Evolutionary conservation across 2,888 invertebrate genomes (phyloP), one percentile per base, ranked within the genome.

Genomic region (Lasius fuliginosus): DNA sequence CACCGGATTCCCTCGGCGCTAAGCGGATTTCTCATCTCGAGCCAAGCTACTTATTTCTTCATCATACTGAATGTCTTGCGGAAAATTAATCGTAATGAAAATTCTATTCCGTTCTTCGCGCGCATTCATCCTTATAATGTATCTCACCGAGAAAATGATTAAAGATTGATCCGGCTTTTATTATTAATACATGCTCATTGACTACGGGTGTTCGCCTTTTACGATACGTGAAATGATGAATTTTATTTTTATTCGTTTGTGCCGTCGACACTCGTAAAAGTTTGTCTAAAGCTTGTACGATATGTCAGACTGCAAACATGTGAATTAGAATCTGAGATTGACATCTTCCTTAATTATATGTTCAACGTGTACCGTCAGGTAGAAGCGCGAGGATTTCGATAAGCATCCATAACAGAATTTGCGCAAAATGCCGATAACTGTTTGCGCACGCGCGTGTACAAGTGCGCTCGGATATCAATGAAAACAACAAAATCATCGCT

Each of bases 401-500:
- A 69, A 79, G 76, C 65, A 82, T 76, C 64, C 76, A 58, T 67
- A 82, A 85, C 79, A 81, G 68, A 87, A 88, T 82, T 85, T 87
- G 46, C 68, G 67, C 49, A 69, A 89, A 83, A 89, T 83, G 68
- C 73, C 46, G 60, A 62, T 49, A 60, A 62, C 49, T 49, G 46
- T 73, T 75, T n/a, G 53, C 8, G 53, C 71, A 62, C 46, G 53
- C 82, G 75, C 33, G 79, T 68, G 18, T n/a, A 36, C 27, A 36
- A 36, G 58, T 58, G n/a, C 71, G 15, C 67, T 49, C 62, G 67
- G 82, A 81, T 82, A 89, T 89, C 83, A 76, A 65, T 84, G 76
- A 83, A 87, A 82, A 73, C 76, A 86, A 86, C 69, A 76, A 84
- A 73, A 76, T 86, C 86, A 73, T 83, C 84, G 84, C 53, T 64